These are phyloP conservation scores for Xestia xanthographa DNA, from an alignment of 2,888 invertebrate genomes.

Conservation along the genomic window DNA sequence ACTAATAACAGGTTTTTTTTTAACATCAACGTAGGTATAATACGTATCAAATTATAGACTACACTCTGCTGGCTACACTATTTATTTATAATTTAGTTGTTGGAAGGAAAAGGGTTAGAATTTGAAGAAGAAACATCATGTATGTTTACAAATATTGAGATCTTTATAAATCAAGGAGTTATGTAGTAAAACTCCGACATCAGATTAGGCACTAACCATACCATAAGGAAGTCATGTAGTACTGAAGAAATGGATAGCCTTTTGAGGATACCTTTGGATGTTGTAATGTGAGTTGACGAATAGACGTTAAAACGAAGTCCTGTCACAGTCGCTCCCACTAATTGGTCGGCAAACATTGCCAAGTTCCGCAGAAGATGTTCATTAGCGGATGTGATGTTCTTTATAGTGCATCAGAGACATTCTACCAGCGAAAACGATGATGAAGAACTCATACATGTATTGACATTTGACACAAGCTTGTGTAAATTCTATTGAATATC, in stretches of 20 bases:
- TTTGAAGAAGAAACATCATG: not conserved
- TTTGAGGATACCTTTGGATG: not conserved
- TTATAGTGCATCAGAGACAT: not conserved
- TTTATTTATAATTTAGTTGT: slow-evolving; percentile 11
- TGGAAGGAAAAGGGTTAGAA: slow-evolving; percentile 14
- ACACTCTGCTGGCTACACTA: slow-evolving; percentile 27
- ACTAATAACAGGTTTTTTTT: slow-evolving; percentile 39
- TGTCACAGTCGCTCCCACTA: not conserved
- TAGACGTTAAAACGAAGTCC: not conserved
- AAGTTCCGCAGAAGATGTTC: not conserved
- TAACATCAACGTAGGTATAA: slow-evolving; percentile 7
- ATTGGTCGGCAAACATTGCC: not conserved
- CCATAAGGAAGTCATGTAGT: not conserved
- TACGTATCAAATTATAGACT: slow-evolving; percentile 43
- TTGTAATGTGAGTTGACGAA: not conserved
- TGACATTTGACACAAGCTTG: not conserved
- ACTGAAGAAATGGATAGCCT: not conserved
- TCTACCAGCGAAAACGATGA: not conserved
- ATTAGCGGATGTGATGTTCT: not conserved
- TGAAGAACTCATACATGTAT: not conserved
- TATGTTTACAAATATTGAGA: slow-evolving; percentile 23
- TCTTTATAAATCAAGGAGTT: not conserved
- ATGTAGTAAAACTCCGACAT: too few relatives aligned
- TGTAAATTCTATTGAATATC: not conserved
- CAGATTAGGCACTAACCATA: too few relatives aligned